Base-by-base conservation (phyloP, 2,113 vertebrate species). In the Phyllostomus discolor region DNA sequence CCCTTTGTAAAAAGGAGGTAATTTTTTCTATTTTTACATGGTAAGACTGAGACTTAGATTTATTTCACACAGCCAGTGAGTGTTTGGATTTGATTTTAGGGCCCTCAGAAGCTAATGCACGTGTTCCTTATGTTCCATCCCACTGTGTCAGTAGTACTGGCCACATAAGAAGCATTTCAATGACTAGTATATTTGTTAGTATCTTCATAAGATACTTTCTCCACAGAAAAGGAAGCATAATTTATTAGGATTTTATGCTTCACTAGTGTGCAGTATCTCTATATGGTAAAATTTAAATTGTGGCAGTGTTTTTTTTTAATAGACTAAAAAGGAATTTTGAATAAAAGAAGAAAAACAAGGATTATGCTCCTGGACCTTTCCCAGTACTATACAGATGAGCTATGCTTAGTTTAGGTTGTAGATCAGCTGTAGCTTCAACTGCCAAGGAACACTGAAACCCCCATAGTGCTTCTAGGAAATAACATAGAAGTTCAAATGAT, bases 111-210 rank as follows among this genome's bases (percentile, higher is more conserved):
- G 76, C 70, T 48, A 83, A 89, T 80, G 75, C 73, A 50, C 35
- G 28, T 92, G 59, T 70, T 92, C 16, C 20, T 82, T 92, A 41
- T 91, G 48, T 90, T 96, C 57, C 59, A 19, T 52, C 20, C 52
- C n/a, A 50, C 54, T 92, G 69, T 90, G 81, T 88, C 92, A 85
- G 0, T 70, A 90, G 84, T 81, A 64, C 54, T 62, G 52, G 81
- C 89, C 84, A 72, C 57, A 33, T 96, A 90, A 93, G 92, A 87
- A 96, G 80, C 41, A 26, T 93, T 85, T 94, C 85, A 92, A 0
- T 88, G 70, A 95, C 69, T 67, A 54, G 70, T 64, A 14, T 78
- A 46, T 80, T 85, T 82, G n/a, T 89, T 91, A 78, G 22, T 86
- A 26, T 83, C 73, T 89, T 91, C 48, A 57, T 41, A 94, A 85